phyloP scores from a whole-genome alignment of 2,888 invertebrate genomes.

The Drosophila mayaguana region DNA sequence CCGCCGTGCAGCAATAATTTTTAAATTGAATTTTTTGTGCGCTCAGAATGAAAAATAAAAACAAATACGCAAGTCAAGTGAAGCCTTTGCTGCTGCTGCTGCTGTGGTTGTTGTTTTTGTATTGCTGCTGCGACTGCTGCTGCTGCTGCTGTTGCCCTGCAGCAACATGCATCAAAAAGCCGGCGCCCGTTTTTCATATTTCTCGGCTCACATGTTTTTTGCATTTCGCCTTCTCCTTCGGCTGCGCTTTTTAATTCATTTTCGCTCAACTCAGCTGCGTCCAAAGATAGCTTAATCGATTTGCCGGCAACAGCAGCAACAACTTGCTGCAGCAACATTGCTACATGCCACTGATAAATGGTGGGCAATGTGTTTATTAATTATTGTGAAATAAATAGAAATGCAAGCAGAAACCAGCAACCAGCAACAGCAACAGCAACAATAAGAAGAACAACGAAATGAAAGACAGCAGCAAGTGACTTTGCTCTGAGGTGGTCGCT shows the following conservation, averaged over 20 bases:
- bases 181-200: conserved; percentile 78
- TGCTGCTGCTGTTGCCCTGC: conserved; percentile 57
- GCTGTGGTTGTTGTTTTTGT: conserved; percentile 25
- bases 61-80: conserved; percentile 66
- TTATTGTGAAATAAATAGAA: conserved; percentile 74
- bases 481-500: conserved; percentile 81
- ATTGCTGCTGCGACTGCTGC: conserved; percentile 25
- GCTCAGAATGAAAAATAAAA: conserved; percentile 46
- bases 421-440: conserved; percentile 9
- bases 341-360: conserved; percentile 76
- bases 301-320: conserved; percentile 62
- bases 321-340: conserved; percentile 33
- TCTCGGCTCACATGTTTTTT: conserved; percentile 60
- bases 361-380: conserved; percentile 79
- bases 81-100: conserved; percentile 23
- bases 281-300: conserved; percentile 82
- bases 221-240: conserved; percentile 4
- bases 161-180: conserved; percentile 75
- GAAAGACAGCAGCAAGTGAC: conserved; percentile 35
- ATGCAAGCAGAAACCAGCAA: conserved; percentile 39
- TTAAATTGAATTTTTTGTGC: conserved; percentile 80
- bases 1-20: conserved; percentile 76
- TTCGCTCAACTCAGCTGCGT: conserved; percentile 53
- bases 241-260: conserved; percentile 68
- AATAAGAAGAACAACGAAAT: not conserved